Base-by-base conservation (phyloP, 2,113 vertebrate genomes). In the Meleagris gallopavo region DNA sequence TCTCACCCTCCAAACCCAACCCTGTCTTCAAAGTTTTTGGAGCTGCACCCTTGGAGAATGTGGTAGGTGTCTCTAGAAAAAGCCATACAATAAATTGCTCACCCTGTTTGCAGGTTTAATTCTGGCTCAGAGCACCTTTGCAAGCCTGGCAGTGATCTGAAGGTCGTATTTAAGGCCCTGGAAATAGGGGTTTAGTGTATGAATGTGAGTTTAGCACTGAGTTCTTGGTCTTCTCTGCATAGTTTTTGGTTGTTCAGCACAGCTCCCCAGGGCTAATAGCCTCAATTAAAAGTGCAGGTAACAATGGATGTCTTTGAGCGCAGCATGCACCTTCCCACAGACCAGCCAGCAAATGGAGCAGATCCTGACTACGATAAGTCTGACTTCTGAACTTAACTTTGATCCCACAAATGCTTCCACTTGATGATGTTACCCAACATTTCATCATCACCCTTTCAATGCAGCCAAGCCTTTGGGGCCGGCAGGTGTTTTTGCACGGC, bases 11-110 rank as follows among this genome's bases (percentile, higher is more conserved):
- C 88, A 99, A 99, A 96, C 99, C 99, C 70, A 99, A 99, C 82
- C 99, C 99, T 0, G 98, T 99, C 90, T 99, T 99, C 85, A 99
- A 99, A 97, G 99, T 99, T 4, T 99, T 99, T 27, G 99, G 99
- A 36, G 99, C 99, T 52, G 99, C 99, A 22, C 99, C 99, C 40
- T 95, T 99, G 94, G 99, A 99, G 97, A 99, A 99, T 4, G 99
- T 99, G 98, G 99, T 99, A 95, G 98, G 78, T 93, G n/a, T n/a
- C 58, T 36, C 11, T 4, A 1, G 69, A 70, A n/a, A 32, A 6
- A 60, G 24, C 3, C 8, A 1, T 3, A 2, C 2, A 0, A 24
- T 6, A 2, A 19, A 1, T 30, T 48, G 36, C n/a, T 94, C 57
- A 0, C 61, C 50, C 34, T 5, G 45, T 13, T 72, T 15, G 75